Base-by-base conservation (phyloP, 2,888 invertebrate species). In the Tiphia femorata region DNA sequence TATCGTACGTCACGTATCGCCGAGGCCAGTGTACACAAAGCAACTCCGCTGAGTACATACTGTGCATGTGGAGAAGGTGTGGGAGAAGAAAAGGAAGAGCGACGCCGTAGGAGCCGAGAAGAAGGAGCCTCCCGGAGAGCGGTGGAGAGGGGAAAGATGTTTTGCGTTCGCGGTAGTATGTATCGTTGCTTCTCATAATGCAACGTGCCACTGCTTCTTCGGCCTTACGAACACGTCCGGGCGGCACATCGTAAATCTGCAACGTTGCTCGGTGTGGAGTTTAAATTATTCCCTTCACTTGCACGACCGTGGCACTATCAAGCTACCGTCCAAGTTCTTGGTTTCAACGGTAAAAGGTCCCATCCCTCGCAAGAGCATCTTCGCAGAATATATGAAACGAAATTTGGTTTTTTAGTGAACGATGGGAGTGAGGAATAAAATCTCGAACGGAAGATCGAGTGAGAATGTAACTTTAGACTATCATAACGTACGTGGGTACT, bases 1-100 rank as follows among this genome's bases (percentile, higher is more conserved):
- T 76, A 71, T 76, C 68, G 49, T 74, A 60, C 67, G 67, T 70
- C 67, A 67, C 55, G 62, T 64, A 70, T 70, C 62, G 49, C 37
- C 64, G 67, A 70, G 62, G 70, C 67, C 60, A 64, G 51, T 56
- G 44, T 62, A 58, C 55, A 66, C 43, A 53, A 62, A 70, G 63
- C 61, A 62, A 54, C 54, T 44, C 42, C 20, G 14, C 35, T 46
- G 29, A 12, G 20, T 16, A 20, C 46, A 17, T 29, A 44, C 16
- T 17, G 10, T 17, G 44, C 19, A 6, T 14, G n/a, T 6, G 29
- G 30, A 27, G 30, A 10, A 30, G 4, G 35, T n/a, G 14, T 7
- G 14, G 5, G 16, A 21, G 35, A 2, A 14, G 21, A 19, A 10
- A 20, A 37, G 8, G 10, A 16, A 33, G 30, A 29, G 8, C 7